Evolutionary conservation across 2,888 invertebrate species (phyloP), one percentile per base, ranked within the genome.

Genomic region (Leptothorax acervorum): DNA sequence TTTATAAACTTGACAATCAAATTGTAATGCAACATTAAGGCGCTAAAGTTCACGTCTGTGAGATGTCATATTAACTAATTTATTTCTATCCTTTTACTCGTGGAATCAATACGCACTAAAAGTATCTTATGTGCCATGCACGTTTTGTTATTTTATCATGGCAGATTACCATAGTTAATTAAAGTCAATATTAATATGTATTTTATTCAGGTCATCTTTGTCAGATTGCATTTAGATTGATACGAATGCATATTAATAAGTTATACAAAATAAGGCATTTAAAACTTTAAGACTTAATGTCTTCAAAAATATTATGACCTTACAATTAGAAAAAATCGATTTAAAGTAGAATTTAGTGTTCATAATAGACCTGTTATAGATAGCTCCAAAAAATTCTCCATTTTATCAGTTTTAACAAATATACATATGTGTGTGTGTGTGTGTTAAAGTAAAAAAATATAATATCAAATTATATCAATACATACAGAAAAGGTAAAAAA

Each of bases 11-110:
- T 62, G 15, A 45, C 18, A 55, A 48, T 74, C n/a, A 45, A 23
- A 48, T 62, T n/a, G n/a, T 23, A 73, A 73, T 55, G 23, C 1
- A 23, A 55, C 15, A n/a, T 31, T n/a, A 12, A 45, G 12, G 3
- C 2, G 5, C 2, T 45, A 48, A 60, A 45, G 18, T 74, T 15
- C 4, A 62, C 1, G n/a, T 62, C 31, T 31, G 57, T 42, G 8
- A 53, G 3, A 6, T 60, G 45, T 74, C 60, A 60, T 4, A 60
- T 74, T 74, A 74, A 31, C 3, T 28, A 74, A 45, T 48, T 74
- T 31, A 62, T n/a, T 60, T 45, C 9, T 0, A 74, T 4, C 1
- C 9, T 31, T 15, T 42, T 28, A 60, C 12, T 60, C 3, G 9
- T 15, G 5, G 6, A 45, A 31, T 60, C 18, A 48, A n/a, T 3